Evolutionary conservation across 2,113 vertebrate genomes (phyloP).

Genomic region (Petromus typicus): DNA sequence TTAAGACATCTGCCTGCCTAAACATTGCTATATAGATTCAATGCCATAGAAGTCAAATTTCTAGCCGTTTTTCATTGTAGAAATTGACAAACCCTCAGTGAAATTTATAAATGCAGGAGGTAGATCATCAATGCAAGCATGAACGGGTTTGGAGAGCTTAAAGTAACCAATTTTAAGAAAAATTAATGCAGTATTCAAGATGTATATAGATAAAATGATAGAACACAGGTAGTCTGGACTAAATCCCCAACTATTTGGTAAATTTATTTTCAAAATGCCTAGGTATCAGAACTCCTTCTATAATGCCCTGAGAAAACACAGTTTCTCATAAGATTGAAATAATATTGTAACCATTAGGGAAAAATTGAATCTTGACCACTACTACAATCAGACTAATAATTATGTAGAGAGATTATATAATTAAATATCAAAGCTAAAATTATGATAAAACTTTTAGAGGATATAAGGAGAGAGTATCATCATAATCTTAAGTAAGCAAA

Average conservation of each 20-base stretch:
- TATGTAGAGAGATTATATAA: not conserved
- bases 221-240: not conserved
- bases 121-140: not conserved
- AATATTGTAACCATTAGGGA: not conserved
- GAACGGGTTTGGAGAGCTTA: not conserved
- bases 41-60: not conserved
- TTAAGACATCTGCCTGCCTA: not conserved
- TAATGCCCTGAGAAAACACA: not conserved
- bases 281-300: not conserved
- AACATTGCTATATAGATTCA: not conserved
- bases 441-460: not conserved
- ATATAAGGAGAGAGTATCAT: not conserved
- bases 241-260: not conserved
- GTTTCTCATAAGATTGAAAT: not conserved
- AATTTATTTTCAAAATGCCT: not conserved
- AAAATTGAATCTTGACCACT: not conserved
- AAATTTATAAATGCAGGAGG: not conserved
- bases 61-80: not conserved
- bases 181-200: not conserved
- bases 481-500: not conserved
- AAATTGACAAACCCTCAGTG: not conserved
- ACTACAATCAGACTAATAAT: not conserved
- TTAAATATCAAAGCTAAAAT: conserved; percentile 26
- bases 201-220: conserved; percentile 4
- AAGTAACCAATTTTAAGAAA: not conserved